These are phyloP conservation scores for Drosophila longiperda DNA, from an alignment of 2,888 invertebrate species.

Conservation along the genomic window DNA sequence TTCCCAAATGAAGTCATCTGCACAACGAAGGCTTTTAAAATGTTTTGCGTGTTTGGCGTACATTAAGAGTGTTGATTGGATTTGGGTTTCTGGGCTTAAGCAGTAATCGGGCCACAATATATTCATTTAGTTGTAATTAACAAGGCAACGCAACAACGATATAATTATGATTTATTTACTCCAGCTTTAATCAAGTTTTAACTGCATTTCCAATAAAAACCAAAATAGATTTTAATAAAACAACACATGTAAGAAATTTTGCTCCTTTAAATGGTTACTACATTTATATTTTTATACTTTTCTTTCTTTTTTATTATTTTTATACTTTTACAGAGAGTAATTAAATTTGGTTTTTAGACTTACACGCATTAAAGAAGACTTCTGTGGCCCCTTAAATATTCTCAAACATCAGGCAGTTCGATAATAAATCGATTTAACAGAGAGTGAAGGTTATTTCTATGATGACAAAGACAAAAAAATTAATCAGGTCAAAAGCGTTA, in stretches of 20 bases:
- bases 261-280: not conserved
- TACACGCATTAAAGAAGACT: not conserved
- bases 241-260: not conserved
- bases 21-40: conserved; percentile 25
- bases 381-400: not conserved
- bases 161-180: not conserved
- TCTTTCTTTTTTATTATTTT: no score
- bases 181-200: not conserved
- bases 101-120: conserved; percentile 12
- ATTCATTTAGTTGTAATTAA: conserved; percentile 6
- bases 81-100: conserved; percentile 22
- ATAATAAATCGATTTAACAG: not conserved
- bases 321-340: not conserved
- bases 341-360: not conserved
- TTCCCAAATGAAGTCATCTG: conserved; percentile 70
- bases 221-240: not conserved
- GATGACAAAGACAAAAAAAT: not conserved
- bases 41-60: conserved; percentile 53
- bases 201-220: not conserved
- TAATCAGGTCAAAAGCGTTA: not conserved
- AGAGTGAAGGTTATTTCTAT: not conserved
- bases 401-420: not conserved
- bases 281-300: no score
- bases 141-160: not conserved
- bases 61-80: conserved; percentile 69